These are phyloP conservation scores for Climacteris rufus DNA, from an alignment of 2,113 vertebrate genomes.

Conservation along the genomic window DNA sequence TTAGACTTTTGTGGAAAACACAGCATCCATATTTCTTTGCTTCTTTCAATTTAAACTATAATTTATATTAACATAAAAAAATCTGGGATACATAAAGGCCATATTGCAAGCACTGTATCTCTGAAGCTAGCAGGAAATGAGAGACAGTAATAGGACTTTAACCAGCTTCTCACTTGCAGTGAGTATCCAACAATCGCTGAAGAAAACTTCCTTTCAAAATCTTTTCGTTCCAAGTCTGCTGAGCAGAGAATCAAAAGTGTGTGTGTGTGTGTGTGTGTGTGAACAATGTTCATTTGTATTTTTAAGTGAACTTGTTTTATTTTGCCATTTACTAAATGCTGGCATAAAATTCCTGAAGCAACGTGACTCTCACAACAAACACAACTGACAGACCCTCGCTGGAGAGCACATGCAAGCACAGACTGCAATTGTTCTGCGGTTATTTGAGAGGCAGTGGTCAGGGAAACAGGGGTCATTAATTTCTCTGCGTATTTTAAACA, in stretches of 20 bases:
- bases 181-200: not conserved
- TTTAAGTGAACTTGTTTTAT: not conserved
- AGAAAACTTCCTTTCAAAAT: not conserved
- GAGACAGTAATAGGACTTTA: slow-evolving; percentile 13
- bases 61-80: not conserved
- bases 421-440: not conserved
- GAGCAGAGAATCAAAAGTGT: not conserved
- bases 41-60: not conserved
- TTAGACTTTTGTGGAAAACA: not conserved
- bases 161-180: slow-evolving; percentile 8
- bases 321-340: slow-evolving; percentile 25
- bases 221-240: not conserved
- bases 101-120: not conserved
- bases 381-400: not conserved
- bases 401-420: not conserved
- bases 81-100: slow-evolving; percentile 41
- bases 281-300: slow-evolving; percentile 30
- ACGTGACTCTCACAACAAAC: slow-evolving; percentile 46
- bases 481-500: not conserved
- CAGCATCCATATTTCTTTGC: not conserved
- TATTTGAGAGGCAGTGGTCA: slow-evolving; percentile 3
- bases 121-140: slow-evolving; percentile 37
- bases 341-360: slow-evolving; percentile 20
- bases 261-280: not conserved
- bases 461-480: slow-evolving; percentile 1